Evolutionary conservation across 2,888 invertebrate genomes (phyloP), one percentile per base, ranked within the genome.

Genomic region (Pogonocherus hispidulus): DNA sequence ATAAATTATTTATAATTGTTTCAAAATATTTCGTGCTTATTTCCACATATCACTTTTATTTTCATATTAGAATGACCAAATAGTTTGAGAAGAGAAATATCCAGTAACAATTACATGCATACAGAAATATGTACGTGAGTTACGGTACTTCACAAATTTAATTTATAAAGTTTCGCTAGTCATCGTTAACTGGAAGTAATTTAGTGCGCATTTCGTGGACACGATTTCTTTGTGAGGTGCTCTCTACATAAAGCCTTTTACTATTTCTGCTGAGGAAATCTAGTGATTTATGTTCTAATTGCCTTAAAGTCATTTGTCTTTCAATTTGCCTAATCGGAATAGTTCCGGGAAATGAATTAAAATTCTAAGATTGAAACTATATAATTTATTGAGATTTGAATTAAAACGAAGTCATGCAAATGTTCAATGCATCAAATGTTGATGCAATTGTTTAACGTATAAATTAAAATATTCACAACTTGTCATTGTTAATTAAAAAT

Each of bases 151-250:
- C 41, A 16, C 14, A 3, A 41, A 41, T 1, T 41, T 41, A 41
- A 41, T 41, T 41, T 41, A 41, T 41, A 41, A 41, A 41, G 41
- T 41, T 32, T 41, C 41, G 3, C 41, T 16, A 41, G n/a, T n/a
- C 41, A 41, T 41, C 41, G 41, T 41, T 16, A 41, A n/a, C 41
- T 41, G 14, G 41, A 41, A 41, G n/a, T 41, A 41, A 41, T 41
- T 41, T 41, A 41, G 14, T 41, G 41, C 32, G 32, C n/a, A 27
- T 41, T 14, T n/a, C 41, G 41, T 41, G 41, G 41, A 41, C 41
- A 3, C n/a, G 41, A 41, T 14, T 41, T 41, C 16, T 14, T n/a
- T n/a, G 16, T 5, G 14, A n/a, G 41, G 41, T 41, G n/a, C n/a
- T 11, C 41, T 41, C 14, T 2, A n/a, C 41, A 41, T 41, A 14